These are phyloP conservation scores for Crocodylus rhombifer DNA, from an alignment of 2,797 vertebrate species.

Conservation along the genomic window DNA sequence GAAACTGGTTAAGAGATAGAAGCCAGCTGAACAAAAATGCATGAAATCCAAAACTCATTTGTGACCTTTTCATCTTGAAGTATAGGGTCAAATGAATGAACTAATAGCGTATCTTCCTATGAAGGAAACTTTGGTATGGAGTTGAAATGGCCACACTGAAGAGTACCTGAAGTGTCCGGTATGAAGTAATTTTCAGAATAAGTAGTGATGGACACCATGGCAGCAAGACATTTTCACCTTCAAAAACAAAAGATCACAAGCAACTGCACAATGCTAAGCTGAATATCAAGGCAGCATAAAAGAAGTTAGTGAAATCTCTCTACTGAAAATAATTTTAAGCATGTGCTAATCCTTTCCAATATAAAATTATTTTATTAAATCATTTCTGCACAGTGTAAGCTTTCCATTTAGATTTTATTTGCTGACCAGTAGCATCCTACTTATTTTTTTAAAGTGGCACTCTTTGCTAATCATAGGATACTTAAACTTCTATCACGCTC, in stretches of 20 bases:
- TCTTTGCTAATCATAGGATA: neutral
- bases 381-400: neutral
- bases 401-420: slow-evolving; percentile 4
- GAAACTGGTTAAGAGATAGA: slow-evolving; percentile 54
- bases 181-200: slow-evolving; percentile 52
- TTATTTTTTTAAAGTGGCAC: slow-evolving; percentile 6
- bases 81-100: slow-evolving; percentile 35
- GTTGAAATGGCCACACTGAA: slow-evolving; percentile 53
- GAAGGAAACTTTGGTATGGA: slow-evolving; percentile 67
- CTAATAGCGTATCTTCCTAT: neutral
- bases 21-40: slow-evolving; percentile 61
- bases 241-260: neutral
- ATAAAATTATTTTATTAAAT: slow-evolving; percentile 8
- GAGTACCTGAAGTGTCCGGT: slow-evolving; percentile 41
- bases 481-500: neutral
- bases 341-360: neutral
- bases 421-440: neutral
- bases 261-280: slow-evolving; percentile 24
- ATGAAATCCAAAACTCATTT: slow-evolving; percentile 53
- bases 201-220: slow-evolving; percentile 33
- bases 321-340: neutral
- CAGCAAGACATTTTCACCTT: slow-evolving; percentile 16
- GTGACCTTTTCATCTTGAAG: slow-evolving; percentile 56
- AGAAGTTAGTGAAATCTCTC: neutral
- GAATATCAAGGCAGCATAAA: slow-evolving; percentile 4